A percentile compares a stretch with the other conserved stretches of the same genome.
phyloP scores from a whole-genome alignment of 1,140 invertebrate genomes.

The Dendroctonus valens region DNA sequence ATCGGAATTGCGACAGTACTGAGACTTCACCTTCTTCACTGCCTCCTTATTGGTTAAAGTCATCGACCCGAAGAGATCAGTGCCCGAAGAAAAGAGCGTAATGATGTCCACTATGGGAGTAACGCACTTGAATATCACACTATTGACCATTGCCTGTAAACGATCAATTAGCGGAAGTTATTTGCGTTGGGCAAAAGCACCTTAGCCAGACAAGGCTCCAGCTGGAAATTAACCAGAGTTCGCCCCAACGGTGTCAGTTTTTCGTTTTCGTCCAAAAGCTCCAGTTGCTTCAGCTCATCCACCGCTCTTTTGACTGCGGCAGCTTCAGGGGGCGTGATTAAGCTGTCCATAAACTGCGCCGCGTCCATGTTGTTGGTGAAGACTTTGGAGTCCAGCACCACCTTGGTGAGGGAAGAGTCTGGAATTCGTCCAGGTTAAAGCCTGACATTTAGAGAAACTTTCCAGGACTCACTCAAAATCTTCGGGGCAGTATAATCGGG shows the following conservation, averaged over 20 bases:
- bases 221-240: constrained; percentile 53
- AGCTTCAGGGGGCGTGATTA: constrained; percentile 54
- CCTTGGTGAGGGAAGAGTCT: constrained; percentile 58
- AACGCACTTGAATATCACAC: constrained; percentile 57
- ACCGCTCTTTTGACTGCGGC: constrained; percentile 51
- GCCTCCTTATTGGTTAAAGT: constrained; percentile 37
- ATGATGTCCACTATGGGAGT: constrained; percentile 49
- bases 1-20: constrained; percentile 42
- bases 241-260: constrained; percentile 59
- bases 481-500: constrained; percentile 59
- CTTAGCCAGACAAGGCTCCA: constrained; percentile 60
- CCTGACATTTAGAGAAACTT: background rate
- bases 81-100: constrained; percentile 44
- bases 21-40: constrained; percentile 37
- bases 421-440: constrained; percentile 35
- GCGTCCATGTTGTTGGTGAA: constrained; percentile 50
- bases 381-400: constrained; percentile 61
- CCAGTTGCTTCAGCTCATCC: constrained; percentile 52
- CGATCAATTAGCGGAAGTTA: background rate
- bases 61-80: constrained; percentile 41
- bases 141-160: constrained; percentile 53
- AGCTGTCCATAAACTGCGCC: constrained; percentile 51
- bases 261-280: constrained; percentile 57
- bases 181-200: constrained; percentile 9
- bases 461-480: constrained; percentile 52